Evolutionary conservation across 2,113 vertebrate species (phyloP).

Genomic region (Sturnira hondurensis): DNA sequence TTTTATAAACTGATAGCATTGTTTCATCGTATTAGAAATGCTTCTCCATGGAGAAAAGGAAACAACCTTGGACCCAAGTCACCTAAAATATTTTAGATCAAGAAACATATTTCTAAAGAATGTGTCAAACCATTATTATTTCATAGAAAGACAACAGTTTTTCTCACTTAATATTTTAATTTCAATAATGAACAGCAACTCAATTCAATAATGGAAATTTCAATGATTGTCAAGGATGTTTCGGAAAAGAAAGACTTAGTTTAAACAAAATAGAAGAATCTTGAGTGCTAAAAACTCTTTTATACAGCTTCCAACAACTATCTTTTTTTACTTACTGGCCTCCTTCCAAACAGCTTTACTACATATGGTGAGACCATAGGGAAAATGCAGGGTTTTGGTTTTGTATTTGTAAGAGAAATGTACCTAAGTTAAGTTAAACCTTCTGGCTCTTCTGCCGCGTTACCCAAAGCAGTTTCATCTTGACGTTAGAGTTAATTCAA

Average conservation of each 20-base stretch:
- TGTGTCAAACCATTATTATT: not conserved
- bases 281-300: not conserved
- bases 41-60: not conserved
- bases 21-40: not conserved
- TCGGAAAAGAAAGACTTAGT: slow-evolving; percentile 12
- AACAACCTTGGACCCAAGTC: not conserved
- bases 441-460: not conserved
- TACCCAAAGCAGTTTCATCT: not conserved
- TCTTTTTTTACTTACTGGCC: not conserved
- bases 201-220: not conserved
- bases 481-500: not conserved
- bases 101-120: slow-evolving; percentile 15
- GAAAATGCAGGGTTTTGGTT: not conserved
- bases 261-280: not conserved
- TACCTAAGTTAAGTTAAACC: not conserved
- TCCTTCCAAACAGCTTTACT: slow-evolving; percentile 52
- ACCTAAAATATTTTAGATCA: slow-evolving; percentile 25
- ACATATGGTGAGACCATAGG: slow-evolving; percentile 11
- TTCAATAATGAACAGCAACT: not conserved
- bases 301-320: slow-evolving; percentile 12
- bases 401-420: not conserved
- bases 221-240: not conserved
- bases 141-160: not conserved
- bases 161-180: not conserved
- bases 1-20: not conserved